phyloP scores from a whole-genome alignment of 1,140 invertebrate genomes.

The Drosophila carrolli region DNA sequence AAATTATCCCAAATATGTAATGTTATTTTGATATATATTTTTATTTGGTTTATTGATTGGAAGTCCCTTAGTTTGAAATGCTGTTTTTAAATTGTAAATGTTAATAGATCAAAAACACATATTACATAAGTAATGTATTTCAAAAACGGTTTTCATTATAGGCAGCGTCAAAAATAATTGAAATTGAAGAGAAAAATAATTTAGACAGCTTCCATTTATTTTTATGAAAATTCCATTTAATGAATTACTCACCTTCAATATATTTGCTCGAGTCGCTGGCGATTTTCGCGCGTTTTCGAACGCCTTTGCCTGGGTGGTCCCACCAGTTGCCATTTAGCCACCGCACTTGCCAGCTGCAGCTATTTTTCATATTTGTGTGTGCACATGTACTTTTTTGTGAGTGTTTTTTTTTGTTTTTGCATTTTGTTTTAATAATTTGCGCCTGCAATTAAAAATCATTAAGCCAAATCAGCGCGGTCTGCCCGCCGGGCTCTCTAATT shows the following conservation, averaged over 20 bases:
- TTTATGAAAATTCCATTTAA: background rate
- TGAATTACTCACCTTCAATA: background rate
- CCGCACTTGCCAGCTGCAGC: constrained; percentile 25
- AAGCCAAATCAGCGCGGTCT: constrained; percentile 73
- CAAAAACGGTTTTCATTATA: too few species aligned
- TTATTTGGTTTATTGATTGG: too few species aligned
- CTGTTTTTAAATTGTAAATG: too few species aligned
- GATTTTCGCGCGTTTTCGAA: constrained; percentile 21
- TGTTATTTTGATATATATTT: too few species aligned
- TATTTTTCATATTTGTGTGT: constrained; percentile 43
- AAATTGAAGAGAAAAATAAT: too few species aligned
- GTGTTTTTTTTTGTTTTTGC: constrained; percentile 13
- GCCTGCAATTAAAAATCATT: constrained; percentile 74
- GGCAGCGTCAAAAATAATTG: too few species aligned
- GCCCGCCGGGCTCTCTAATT: constrained; percentile 66
- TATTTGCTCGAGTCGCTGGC: background rate
- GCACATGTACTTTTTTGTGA: constrained; percentile 5
- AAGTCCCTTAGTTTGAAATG: too few species aligned
- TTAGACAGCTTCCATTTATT: background rate
- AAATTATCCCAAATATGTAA: background rate
- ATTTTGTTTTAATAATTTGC: constrained; percentile 50
- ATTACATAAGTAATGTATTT: too few species aligned
- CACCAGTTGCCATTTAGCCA: background rate
- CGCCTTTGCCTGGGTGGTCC: constrained; percentile 50
- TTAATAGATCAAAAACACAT: too few species aligned